Percentiles rank a stretch among this genome's conserved stretches.
These are phyloP conservation scores for Polyploca ridens DNA, from an alignment of 2,888 invertebrate species.

Conservation along the genomic window DNA sequence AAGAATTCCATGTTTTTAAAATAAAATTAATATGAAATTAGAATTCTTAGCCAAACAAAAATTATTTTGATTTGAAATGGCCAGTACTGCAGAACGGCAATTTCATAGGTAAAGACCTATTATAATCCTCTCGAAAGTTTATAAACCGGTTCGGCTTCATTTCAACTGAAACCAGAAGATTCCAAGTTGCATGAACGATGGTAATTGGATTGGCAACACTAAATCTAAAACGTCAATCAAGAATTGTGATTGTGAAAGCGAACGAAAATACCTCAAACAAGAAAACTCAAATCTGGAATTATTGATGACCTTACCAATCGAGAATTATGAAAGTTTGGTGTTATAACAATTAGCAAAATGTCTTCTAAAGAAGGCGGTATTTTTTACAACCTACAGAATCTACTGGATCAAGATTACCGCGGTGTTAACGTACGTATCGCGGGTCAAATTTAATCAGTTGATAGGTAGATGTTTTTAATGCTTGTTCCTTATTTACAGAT, in stretches of 20 bases:
- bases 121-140: no score
- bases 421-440: conserved; percentile 72
- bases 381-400: conserved; percentile 59
- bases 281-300: conserved; percentile 59
- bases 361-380: conserved; percentile 60
- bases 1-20: no score
- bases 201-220: neutral
- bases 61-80: no score
- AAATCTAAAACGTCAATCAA: neutral
- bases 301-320: conserved; percentile 63
- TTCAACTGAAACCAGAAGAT: neutral
- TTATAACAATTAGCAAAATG: conserved; percentile 54
- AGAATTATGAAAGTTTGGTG: conserved; percentile 59
- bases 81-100: no score
- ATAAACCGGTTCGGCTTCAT: neutral
- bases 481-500: conserved; percentile 72
- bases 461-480: conserved; percentile 29
- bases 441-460: conserved; percentile 4
- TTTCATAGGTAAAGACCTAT: no score
- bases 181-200: neutral
- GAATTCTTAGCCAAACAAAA: no score
- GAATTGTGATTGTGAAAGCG: conserved; percentile 36
- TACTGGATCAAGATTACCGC: conserved; percentile 75
- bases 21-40: no score
- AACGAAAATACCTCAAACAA: conserved; percentile 32